Percentiles rank a stretch among this genome's conserved stretches.
Conservation (phyloP, 2,113 vertebrate genomes). For the Mungos mungo region DNA sequence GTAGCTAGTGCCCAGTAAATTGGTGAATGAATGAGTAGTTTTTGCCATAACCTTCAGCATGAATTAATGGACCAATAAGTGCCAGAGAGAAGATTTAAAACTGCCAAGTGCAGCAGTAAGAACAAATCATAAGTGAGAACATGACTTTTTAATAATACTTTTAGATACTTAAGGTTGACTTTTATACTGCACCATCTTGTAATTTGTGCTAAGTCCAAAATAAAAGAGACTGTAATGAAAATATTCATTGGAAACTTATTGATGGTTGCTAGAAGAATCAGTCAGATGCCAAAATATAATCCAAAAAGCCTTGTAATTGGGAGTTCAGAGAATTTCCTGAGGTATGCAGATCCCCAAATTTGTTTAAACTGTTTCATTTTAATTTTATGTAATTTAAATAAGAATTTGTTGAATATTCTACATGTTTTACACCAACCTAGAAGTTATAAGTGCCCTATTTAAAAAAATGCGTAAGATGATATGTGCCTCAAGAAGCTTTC, state of each 20-base stretch:
- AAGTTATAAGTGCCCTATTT: not conserved
- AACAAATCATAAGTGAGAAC: constrained; percentile 50
- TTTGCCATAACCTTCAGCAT: not conserved
- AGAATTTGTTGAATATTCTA: not conserved
- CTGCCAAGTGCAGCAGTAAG: not conserved
- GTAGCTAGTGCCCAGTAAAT: not conserved
- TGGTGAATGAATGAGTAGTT: constrained; percentile 20
- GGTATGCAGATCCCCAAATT: not conserved
- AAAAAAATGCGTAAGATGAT: not conserved
- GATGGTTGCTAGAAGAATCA: not conserved
- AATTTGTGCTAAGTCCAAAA: constrained; percentile 30
- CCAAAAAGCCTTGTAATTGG: not conserved
- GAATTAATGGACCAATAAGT: constrained; percentile 35
- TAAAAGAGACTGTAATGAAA: constrained; percentile 16
- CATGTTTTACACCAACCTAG: not conserved
- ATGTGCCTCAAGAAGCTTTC: not conserved
- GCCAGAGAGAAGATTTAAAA: constrained; percentile 29
- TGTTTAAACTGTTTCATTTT: not conserved
- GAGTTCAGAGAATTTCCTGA: not conserved
- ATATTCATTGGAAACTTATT: constrained; percentile 20
- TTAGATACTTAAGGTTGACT: constrained; percentile 52
- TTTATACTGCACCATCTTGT: not conserved
- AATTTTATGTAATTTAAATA: not conserved
- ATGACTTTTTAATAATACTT: constrained; percentile 43
- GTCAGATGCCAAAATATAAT: not conserved